These are phyloP conservation scores for Rhizomys pruinosus DNA, from an alignment of 2,113 vertebrate genomes.

Conservation along the genomic window DNA sequence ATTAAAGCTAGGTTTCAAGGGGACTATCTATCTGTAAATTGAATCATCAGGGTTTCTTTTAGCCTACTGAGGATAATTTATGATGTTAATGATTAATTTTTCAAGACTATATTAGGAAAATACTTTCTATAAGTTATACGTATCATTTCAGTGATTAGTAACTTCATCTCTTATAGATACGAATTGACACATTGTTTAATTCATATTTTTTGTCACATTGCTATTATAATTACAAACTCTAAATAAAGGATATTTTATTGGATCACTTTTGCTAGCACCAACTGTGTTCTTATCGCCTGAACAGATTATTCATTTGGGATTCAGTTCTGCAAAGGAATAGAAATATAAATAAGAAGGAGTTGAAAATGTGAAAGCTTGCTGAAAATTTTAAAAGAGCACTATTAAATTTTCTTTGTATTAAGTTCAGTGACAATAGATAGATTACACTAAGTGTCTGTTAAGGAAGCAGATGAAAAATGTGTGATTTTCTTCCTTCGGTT, in stretches of 20 bases:
- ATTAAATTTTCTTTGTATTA: constrained; percentile 78
- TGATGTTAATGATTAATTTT: constrained; percentile 44
- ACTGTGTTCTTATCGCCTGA: constrained; percentile 84
- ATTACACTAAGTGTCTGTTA: constrained; percentile 83
- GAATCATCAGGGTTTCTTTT: background rate
- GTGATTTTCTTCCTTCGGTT: constrained; percentile 87
- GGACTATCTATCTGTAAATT: background rate
- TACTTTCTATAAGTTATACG: constrained; percentile 20
- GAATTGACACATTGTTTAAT: constrained; percentile 79
- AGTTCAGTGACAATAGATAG: constrained; percentile 83
- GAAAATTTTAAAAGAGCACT: constrained; percentile 83
- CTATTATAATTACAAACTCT: constrained; percentile 84
- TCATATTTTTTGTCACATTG: constrained; percentile 68
- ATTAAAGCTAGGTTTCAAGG: constrained; percentile 40
- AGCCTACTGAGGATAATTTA: constrained; percentile 24
- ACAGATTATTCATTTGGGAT: constrained; percentile 83
- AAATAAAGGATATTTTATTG: constrained; percentile 82
- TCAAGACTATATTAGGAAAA: constrained; percentile 43
- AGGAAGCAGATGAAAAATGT: constrained; percentile 88
- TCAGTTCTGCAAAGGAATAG: constrained; percentile 84
- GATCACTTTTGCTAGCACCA: constrained; percentile 83
- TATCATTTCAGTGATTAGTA: constrained; percentile 61
- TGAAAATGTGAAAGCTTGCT: constrained; percentile 86
- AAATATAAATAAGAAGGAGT: constrained; percentile 83
- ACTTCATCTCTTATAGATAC: constrained; percentile 48